Evolutionary conservation across 2,797 vertebrate species (phyloP).

Genomic region (Crenuchus spilurus): DNA sequence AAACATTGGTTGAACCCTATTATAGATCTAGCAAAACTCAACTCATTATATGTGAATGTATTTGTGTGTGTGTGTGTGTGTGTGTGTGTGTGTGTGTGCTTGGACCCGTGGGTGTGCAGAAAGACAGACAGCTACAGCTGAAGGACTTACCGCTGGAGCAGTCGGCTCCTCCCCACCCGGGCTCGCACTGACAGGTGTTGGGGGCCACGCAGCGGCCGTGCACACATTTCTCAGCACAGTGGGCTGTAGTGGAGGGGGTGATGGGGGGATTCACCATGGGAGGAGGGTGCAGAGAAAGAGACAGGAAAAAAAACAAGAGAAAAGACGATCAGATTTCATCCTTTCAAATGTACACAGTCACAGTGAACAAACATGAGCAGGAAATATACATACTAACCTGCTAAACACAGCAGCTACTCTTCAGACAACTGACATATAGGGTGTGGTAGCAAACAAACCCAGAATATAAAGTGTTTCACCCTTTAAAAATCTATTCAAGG

Average conservation of each 20-base stretch:
- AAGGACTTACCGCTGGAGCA: slow-evolving; percentile 95
- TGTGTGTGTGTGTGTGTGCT: slow-evolving; percentile 22
- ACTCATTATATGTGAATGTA: too few relatives aligned
- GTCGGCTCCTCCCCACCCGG: slow-evolving; percentile 95
- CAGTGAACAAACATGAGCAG: slow-evolving; percentile 34
- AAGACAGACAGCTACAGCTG: slow-evolving; percentile 82
- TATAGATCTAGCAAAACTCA: too few relatives aligned
- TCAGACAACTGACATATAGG: background rate
- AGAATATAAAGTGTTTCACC: background rate
- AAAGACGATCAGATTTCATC: slow-evolving; percentile 60
- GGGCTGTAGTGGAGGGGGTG: slow-evolving; percentile 79
- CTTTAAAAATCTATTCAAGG: slow-evolving; percentile 19
- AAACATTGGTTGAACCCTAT: too few relatives aligned
- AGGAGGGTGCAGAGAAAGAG: slow-evolving; percentile 60
- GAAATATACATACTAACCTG: slow-evolving; percentile 8
- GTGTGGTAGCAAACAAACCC: slow-evolving; percentile 22
- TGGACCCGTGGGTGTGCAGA: background rate
- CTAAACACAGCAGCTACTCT: background rate
- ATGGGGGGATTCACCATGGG: slow-evolving; percentile 36
- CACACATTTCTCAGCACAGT: slow-evolving; percentile 92
- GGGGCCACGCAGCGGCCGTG: slow-evolving; percentile 95
- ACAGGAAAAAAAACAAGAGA: slow-evolving; percentile 50
- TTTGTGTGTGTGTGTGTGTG: slow-evolving; percentile 18
- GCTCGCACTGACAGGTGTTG: slow-evolving; percentile 98
- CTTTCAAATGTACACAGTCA: slow-evolving; percentile 33